phyloP scores from a whole-genome alignment of 2,888 invertebrate genomes.

The Seladonia tumulorum region DNA sequence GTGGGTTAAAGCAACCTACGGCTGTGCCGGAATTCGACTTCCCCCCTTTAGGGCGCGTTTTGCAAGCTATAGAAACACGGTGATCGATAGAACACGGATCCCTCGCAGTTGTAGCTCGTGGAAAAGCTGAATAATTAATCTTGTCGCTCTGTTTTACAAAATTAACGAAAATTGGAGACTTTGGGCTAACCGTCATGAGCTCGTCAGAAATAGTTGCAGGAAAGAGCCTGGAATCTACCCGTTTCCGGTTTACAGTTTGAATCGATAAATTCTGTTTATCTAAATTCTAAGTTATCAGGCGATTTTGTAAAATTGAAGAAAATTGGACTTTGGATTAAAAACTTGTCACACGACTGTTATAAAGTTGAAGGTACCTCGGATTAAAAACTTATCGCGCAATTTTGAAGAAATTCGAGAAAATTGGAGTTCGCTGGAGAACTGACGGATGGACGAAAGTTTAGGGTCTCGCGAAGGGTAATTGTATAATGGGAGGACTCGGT shows the following conservation, averaged over 20 bases:
- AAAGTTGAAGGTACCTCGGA: not conserved
- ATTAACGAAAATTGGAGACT: not conserved
- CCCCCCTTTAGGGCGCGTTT: not conserved
- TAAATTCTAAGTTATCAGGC: too few relatives aligned
- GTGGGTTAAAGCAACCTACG: slow-evolving; percentile 65
- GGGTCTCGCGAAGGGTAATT: not conserved
- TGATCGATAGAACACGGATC: not conserved
- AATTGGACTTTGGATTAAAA: not conserved
- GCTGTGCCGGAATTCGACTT: slow-evolving; percentile 25
- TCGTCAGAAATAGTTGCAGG: not conserved
- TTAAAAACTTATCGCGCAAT: not conserved
- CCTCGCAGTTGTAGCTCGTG: not conserved
- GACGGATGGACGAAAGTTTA: not conserved
- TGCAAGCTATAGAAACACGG: not conserved
- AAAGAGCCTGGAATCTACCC: not conserved
- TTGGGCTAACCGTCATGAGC: too few relatives aligned
- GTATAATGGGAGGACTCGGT: slow-evolving; percentile 10
- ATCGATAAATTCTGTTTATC: too few relatives aligned
- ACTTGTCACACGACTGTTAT: not conserved
- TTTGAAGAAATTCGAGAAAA: not conserved
- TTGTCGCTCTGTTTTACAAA: not conserved
- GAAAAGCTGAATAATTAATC: not conserved
- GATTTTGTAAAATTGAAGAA: not conserved
- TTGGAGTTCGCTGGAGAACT: not conserved
- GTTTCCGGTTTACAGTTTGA: not conserved